Base-by-base conservation (phyloP, 2,888 invertebrate genomes). In the Carpatolechia fugitivella region DNA sequence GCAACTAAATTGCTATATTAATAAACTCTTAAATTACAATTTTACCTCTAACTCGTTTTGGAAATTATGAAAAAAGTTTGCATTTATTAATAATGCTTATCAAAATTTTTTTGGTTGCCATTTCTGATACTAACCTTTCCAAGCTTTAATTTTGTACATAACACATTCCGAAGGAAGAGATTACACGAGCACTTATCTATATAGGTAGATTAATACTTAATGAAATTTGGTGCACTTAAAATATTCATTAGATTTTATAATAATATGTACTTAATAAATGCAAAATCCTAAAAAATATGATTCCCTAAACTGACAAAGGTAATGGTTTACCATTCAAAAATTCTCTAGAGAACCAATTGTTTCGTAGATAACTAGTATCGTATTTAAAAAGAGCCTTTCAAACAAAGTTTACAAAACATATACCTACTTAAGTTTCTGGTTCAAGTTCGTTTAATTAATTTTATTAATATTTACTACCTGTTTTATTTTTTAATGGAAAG, bases 111-210 rank as follows among this genome's bases (percentile, higher is more conserved):
- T 6, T 24, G 24, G 3, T 24, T 47, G 67, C 72, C 74, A 75
- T 75, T 68, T 72, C 66, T 64, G 62, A 66, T 59, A 69, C 70
- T 77, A 76, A 78, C 72, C 70, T 68, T 63, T 70, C 70, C 71
- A 70, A 72, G 74, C 74, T 62, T 64, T 56, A 59, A 63, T 58
- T 58, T 60, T 82, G 80, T 82, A 82, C 66, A 82, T 81, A 82
- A 79, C 69, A 68, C 65, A 63, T 73, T 69, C 72, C 72, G 72
- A 53, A 55, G 29, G 20, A 50, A 51, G 30, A 38, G 38, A 40
- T 51, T 38, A 51, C 31, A 30, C 47, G 16, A 47, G 31, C 47
- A 47, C 47, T 31, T 47, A 47, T 13, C 5, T 44, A 47, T 16
- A 31, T 46, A 30, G 30, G n/a, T 46, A 30, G n/a, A 16, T 14